Evolutionary conservation across 2,797 vertebrate species (phyloP), one percentile per base, ranked within the genome.

Genomic region (Galago senegalensis): DNA sequence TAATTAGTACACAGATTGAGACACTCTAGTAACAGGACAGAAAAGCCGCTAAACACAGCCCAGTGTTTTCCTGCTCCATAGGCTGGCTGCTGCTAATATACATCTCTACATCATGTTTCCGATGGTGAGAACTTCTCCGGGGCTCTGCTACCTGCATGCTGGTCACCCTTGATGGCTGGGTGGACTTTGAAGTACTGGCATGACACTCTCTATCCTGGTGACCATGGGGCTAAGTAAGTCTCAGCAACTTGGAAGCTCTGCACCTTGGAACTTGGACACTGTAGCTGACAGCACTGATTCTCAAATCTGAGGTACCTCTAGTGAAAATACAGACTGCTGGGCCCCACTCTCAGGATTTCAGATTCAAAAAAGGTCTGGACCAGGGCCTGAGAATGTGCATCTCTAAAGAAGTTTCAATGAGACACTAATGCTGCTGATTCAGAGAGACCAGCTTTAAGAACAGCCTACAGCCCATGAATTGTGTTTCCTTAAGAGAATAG

Each of bases 1-100:
- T 90, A 89, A 83, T 80, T 85, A 83, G 80, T 94, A 84, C 85
- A 20, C 25, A 73, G 72, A 90, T 3, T 84, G 80, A 93, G 80
- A 95, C 18, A 92, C 61, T 89, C 40, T 53, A 53, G 49, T 53
- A 49, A 34, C 5, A 87, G 25, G 40, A 29, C 18, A 77, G 65
- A 79, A 34, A 0, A 87, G 49, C 27, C 8, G 31, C 91, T 84
- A 92, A 88, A 87, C 84, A 58, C 0, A 87, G 49, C 27, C 13
- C 21, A 27, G 16, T 1, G 53, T 73, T 86, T 89, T 49, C 49
- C 34, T 75, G 70, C 31, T 84, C 70, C 65, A n/a, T 1, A 76
- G 46, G n/a, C n/a, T 80, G n/a, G 34, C 53, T 92, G 56, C 23
- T 89, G 69, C 61, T 77, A 87, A 73, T 13, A 49, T 4, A 82